phyloP scores from a whole-genome alignment of 2,113 vertebrate species.

The Rousettus leschenaultii region DNA sequence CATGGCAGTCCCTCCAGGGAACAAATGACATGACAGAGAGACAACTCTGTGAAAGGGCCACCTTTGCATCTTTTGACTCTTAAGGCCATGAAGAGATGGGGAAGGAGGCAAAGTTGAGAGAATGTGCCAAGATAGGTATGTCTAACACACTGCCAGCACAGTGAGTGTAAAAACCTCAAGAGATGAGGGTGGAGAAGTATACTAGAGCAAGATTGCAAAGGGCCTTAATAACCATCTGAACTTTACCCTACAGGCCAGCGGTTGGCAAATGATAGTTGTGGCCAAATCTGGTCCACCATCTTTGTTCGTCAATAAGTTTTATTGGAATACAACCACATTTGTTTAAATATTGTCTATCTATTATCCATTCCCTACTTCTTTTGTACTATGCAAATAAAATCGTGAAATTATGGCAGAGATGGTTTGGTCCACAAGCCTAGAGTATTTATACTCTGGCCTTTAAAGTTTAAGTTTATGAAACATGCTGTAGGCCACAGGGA shows the following conservation, averaged over 20 bases:
- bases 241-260: background rate
- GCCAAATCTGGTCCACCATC: background rate
- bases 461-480: background rate
- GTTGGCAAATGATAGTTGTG: background rate
- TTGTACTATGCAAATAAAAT: background rate
- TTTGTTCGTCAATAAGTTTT: background rate
- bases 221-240: background rate
- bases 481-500: background rate
- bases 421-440: background rate
- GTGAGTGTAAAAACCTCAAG: background rate
- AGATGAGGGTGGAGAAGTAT: background rate
- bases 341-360: background rate
- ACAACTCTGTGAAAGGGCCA: background rate
- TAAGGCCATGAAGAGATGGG: background rate
- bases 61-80: background rate
- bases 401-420: background rate
- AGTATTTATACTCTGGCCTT: background rate
- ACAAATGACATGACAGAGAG: background rate
- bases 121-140: background rate
- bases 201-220: background rate
- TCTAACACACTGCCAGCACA: accelerated
- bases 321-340: background rate
- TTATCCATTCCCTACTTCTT: background rate
- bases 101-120: background rate
- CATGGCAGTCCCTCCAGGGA: background rate